These are phyloP conservation scores for Drosophila ambigua DNA, from an alignment of 1,140 invertebrate species.

Conservation along the genomic window DNA sequence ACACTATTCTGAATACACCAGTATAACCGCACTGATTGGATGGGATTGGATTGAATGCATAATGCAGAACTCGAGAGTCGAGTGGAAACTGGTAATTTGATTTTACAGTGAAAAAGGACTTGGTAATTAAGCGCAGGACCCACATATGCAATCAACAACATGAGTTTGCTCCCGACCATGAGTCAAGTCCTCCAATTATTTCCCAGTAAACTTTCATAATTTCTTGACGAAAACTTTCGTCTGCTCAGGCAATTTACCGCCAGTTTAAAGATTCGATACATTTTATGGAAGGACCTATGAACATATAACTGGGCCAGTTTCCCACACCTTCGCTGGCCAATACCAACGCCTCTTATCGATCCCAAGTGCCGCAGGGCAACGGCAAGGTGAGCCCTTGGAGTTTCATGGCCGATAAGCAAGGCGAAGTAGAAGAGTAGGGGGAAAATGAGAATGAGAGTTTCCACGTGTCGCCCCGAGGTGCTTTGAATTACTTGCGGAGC, in stretches of 20 bases:
- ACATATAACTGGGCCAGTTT: conserved; percentile 31
- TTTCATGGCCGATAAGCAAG: conserved; percentile 59
- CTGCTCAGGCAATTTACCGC: conserved; percentile 18
- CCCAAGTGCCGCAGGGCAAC: conserved; percentile 34
- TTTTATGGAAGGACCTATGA: conserved; percentile 27
- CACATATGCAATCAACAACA: not conserved
- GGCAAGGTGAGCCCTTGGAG: conserved; percentile 41
- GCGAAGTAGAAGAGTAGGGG: conserved; percentile 13
- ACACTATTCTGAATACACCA: conserved; percentile 11
- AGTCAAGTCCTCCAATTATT: conserved; percentile 1
- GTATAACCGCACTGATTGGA: conserved; percentile 12
- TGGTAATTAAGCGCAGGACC: not conserved
- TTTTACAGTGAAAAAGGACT: conserved; percentile 22
- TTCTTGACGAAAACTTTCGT: conserved; percentile 41
- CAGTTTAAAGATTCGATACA: conserved; percentile 57
- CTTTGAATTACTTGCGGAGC: conserved; percentile 67
- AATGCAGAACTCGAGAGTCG: not conserved
- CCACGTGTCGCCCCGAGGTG: conserved; percentile 52
- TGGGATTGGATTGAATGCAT: not conserved
- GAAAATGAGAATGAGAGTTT: conserved; percentile 59
- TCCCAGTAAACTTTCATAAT: conserved; percentile 37
- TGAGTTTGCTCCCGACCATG: too few species aligned
- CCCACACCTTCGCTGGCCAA: not conserved
- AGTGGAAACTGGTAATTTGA: conserved; percentile 41
- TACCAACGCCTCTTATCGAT: conserved; percentile 56